Conservation (phyloP, 2,113 vertebrate genomes). For the Ochotona princeps region DNA sequence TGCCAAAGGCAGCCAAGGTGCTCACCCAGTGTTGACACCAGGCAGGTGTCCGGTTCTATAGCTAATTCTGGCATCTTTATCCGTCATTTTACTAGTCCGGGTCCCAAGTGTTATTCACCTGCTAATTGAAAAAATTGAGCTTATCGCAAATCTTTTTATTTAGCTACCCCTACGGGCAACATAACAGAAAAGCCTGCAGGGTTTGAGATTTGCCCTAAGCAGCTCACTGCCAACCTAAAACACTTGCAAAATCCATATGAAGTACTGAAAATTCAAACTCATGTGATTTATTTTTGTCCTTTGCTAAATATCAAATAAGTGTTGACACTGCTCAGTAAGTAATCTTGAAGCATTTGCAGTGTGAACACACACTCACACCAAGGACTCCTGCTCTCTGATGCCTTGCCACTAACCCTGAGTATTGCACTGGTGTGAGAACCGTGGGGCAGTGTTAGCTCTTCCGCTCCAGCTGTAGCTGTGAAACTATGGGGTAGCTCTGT, state of each 20-base stretch:
- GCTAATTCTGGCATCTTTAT: background rate
- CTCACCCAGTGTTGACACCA: background rate
- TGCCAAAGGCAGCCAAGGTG: background rate
- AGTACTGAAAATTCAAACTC: background rate
- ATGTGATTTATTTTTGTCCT: background rate
- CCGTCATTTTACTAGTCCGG: background rate
- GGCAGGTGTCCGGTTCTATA: background rate
- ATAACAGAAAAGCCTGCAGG: background rate
- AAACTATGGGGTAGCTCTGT: background rate
- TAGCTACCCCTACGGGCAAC: background rate
- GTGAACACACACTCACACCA: fast-evolving
- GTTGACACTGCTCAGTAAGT: background rate
- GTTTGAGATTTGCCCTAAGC: background rate
- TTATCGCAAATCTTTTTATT: background rate
- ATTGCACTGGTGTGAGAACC: too few relatives aligned
- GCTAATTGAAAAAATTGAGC: background rate
- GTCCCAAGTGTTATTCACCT: background rate
- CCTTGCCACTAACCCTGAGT: fast-evolving
- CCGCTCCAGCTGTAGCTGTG: background rate
- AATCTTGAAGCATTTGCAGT: background rate
- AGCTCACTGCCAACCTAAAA: background rate
- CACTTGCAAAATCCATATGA: background rate
- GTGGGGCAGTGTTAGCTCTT: fast-evolving
- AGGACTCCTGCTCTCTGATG: background rate
- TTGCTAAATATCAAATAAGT: background rate